Evolutionary conservation across 2,888 invertebrate genomes (phyloP), one percentile per base, ranked within the genome.

Genomic region (Meganola albula): DNA sequence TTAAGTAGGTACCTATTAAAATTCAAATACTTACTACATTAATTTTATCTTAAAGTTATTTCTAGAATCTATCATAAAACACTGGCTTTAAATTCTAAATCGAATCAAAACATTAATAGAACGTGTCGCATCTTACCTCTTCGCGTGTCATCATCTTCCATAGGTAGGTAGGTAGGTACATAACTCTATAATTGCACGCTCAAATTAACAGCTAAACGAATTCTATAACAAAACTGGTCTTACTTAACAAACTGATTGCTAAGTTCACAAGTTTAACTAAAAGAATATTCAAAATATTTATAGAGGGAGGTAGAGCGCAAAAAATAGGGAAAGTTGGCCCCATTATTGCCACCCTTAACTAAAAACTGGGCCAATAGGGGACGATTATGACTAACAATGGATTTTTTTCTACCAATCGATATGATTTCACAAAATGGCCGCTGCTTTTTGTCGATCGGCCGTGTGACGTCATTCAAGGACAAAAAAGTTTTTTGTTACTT

Each of bases 321-420:
- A 80, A 79, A 74, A 64, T 63, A 63, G 80, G 77, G 77, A 83
- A 80, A 77, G 74, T 63, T 64, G 46, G 51, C 61, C 67, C 72
- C 58, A 73, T 74, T 73, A 70, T n/a, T 74, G 63, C 67, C 68
- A 71, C 79, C 82, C 79, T 73, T 67, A 56, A 67, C 63, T 71
- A 69, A 76, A 77, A 84, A 82, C 64, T 83, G 77, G 83, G 80
- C 84, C 84, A 84, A 84, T 84, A 49, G 60, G 82, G 74, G 65
- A 71, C 56, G 67, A 55, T 63, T 70, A 66, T 65, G 52, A 53
- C 44, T 49, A 49, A 77, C 79, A 77, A 79, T 76, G 64, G 79
- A 77, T 76, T 79, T 79, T 82, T 80, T 79, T 64, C 66, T 66
- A 65, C 82, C 80, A 84, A 84, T 84, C 80, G 74, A 82, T 83